Evolutionary conservation across 2,888 invertebrate genomes (phyloP).

Genomic region (Protodeltote pygarga): DNA sequence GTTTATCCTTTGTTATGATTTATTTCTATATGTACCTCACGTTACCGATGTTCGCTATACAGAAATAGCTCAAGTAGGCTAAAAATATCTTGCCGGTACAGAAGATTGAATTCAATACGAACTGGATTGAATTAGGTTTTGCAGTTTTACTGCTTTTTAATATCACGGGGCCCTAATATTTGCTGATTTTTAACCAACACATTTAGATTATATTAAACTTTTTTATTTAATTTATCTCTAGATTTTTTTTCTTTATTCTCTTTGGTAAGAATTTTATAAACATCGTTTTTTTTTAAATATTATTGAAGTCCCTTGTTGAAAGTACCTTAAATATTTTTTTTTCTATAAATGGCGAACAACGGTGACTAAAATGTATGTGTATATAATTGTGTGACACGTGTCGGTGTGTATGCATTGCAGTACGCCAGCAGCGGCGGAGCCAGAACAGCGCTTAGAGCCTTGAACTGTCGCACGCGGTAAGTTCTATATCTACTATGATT

Average conservation of each 20-base stretch:
- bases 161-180: constrained; percentile 5
- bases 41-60: constrained; percentile 56
- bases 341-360: constrained; percentile 54
- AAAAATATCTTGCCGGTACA: constrained; percentile 16
- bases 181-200: constrained; percentile 2
- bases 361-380: constrained; percentile 58
- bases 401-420: constrained; percentile 89
- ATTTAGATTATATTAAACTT: no score
- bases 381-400: constrained; percentile 68
- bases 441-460: constrained; percentile 92
- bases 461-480: constrained; percentile 78
- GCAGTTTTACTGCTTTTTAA: constrained; percentile 11
- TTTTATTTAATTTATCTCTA: no score
- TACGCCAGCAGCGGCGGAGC: constrained; percentile 96
- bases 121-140: constrained; percentile 18
- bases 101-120: constrained; percentile 18
- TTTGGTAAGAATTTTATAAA: no score
- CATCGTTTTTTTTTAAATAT: no score
- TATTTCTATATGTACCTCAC: constrained; percentile 38
- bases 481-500: constrained; percentile 39
- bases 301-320: no score
- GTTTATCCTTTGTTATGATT: constrained; percentile 39
- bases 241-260: no score
- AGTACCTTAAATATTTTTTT: neutral
- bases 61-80: constrained; percentile 14